Conservation (phyloP, 2,113 vertebrate species). For the Hystrix brachyura region DNA sequence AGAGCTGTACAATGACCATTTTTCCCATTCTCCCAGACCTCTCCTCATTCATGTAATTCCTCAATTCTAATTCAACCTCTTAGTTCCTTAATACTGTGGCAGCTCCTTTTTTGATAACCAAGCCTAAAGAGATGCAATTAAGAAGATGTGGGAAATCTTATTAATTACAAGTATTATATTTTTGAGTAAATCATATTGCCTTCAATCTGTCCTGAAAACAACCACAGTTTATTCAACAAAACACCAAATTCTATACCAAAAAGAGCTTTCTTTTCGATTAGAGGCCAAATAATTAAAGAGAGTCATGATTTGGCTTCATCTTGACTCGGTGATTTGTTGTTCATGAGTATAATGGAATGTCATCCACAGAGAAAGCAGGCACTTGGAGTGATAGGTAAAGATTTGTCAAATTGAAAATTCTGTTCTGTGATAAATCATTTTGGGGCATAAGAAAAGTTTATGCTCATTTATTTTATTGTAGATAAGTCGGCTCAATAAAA, state of each 20-base stretch:
- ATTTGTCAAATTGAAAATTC: slow-evolving; percentile 72
- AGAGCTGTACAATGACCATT: not conserved
- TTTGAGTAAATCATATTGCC: not conserved
- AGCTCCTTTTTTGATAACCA: not conserved
- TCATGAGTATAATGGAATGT: slow-evolving; percentile 62
- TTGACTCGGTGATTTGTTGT: slow-evolving; percentile 68
- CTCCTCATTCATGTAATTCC: not conserved
- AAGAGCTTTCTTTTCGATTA: not conserved
- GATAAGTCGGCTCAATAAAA: slow-evolving; percentile 45
- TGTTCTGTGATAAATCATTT: slow-evolving; percentile 67
- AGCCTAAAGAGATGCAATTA: not conserved
- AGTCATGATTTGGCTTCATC: slow-evolving; percentile 52
- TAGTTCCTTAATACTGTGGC: not conserved
- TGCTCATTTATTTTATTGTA: slow-evolving; percentile 65
- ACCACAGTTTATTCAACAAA: not conserved
- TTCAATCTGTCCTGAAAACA: not conserved
- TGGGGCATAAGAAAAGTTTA: slow-evolving; percentile 57
- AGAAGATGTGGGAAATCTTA: not conserved
- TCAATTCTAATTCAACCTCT: not conserved
- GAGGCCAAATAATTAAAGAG: slow-evolving; percentile 50
- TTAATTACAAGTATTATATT: not conserved
- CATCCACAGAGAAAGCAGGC: slow-evolving; percentile 67
- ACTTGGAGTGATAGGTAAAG: slow-evolving; percentile 56
- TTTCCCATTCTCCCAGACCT: not conserved
- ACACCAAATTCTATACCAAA: not conserved